Conservation (phyloP, 2,113 vertebrate species). For the Limanda limanda region DNA sequence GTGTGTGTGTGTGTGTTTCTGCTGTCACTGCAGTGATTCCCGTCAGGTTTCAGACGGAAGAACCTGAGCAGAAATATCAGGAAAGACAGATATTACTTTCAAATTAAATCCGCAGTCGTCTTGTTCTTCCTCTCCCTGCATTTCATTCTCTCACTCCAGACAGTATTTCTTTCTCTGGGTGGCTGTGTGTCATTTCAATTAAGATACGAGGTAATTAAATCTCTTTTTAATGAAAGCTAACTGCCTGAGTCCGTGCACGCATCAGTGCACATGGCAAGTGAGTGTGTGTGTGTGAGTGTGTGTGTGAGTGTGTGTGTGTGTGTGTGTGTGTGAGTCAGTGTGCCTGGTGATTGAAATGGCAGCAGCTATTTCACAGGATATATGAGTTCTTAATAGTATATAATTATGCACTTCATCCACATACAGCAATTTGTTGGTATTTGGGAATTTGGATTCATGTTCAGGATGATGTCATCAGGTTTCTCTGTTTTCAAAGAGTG, state of each 20-base stretch:
- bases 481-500: too few species aligned
- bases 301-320: not conserved
- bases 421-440: too few species aligned
- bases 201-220: slow-evolving; percentile 54
- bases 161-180: slow-evolving; percentile 15
- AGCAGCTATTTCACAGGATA: not conserved
- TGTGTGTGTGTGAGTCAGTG: not conserved
- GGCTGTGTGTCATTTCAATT: slow-evolving; percentile 47
- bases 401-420: too few species aligned
- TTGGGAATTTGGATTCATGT: too few species aligned
- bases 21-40: slow-evolving; percentile 29
- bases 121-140: not conserved
- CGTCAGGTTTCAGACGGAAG: not conserved
- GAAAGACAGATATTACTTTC: slow-evolving; percentile 39
- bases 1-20: too few species aligned
- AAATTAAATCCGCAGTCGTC: slow-evolving; percentile 37
- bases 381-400: too few species aligned
- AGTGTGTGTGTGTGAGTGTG: not conserved
- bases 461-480: too few species aligned
- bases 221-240: slow-evolving; percentile 45
- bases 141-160: slow-evolving; percentile 8
- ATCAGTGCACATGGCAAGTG: not conserved
- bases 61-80: slow-evolving; percentile 39
- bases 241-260: slow-evolving; percentile 19
- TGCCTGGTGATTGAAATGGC: slow-evolving; percentile 3